Evolutionary conservation across 2,113 vertebrate genomes (phyloP), one percentile per base, ranked within the genome.

Genomic region (Ascaphus truei): DNA sequence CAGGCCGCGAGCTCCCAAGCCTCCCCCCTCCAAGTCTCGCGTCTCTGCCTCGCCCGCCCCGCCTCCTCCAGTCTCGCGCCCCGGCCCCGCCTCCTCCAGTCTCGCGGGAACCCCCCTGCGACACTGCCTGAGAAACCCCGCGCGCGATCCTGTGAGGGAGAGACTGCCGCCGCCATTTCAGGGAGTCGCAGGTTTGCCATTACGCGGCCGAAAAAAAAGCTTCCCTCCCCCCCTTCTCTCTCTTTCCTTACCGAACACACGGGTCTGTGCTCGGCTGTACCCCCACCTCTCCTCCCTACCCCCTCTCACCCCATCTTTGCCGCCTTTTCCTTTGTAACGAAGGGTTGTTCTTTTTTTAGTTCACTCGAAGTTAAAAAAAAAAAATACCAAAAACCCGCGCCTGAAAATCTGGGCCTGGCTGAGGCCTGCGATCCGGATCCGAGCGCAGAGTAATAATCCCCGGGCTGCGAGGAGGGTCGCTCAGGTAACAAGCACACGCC

Each of bases 331-430:
- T 47, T 12, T 51, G 22, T 71, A 71, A 71, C 67, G 67, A 41
- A 47, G 67, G 22, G n/a, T 50, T 71, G 31, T 71, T 71, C 33
- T 71, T 57, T 60, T 59, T 71, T 30, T 71, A 71, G 56, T 61
- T 71, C 15, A 5, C 36, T 13, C 12, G 13, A 30, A 27, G 41
- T 6, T 20, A 5, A 4, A 3, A 7, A 9, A 2, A 18, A 7
- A 4, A 4, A 4, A 41, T 13, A 41, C 66, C 57, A 13, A 34
- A 69, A 69, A 5, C 16, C 43, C 18, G 43, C 16, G 18, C 6
- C 18, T 22, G 45, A 33, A 52, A 52, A 45, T 25, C 55, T 41
- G 56, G 56, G 56, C 33, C 36, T 51, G 52, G 33, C 45, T n/a
- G n/a, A n/a, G n/a, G n/a, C n/a, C n/a, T n/a, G n/a, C n/a, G n/a